Base-by-base conservation (phyloP, 1,140 invertebrate species). In the Thalassaphorura encarpata region DNA sequence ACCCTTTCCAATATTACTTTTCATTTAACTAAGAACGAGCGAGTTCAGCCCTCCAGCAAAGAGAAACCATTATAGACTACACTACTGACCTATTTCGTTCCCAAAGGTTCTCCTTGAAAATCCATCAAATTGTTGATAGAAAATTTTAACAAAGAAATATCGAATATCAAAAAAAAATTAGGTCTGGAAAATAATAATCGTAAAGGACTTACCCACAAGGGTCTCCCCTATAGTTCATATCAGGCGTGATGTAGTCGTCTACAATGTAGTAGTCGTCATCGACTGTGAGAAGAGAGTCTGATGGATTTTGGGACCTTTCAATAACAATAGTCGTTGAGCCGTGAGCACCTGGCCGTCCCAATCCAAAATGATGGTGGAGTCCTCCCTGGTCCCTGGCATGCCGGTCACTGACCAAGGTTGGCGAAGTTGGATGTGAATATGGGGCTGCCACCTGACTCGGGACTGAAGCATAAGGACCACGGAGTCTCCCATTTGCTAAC, bases 161-260 rank as follows among this genome's bases (percentile, higher is more conserved):
- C n/a, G 33, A 36, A 36, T n/a, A 36, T 36, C 33, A 36, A 36
- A 36, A 36, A 11, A n/a, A 11, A 36, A 36, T 11, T 11, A n/a
- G 33, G 11, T 11, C 33, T 36, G 33, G 11, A 11, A 36, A 36
- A 36, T n/a, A n/a, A 36, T 36, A 36, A 36, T 36, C n/a, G n/a
- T n/a, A n/a, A 36, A 36, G n/a, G 8, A 18, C 60, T 62, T 41
- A 62, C 60, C 60, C 60, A 46, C 33, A 62, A 23, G 53, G 43
- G 19, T 60, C 57, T 29, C 47, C 36, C 36, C 57, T 54, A 47
- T 63, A 63, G 54, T 63, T 63, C 61, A 63, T 63, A 29, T 63
- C 57, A 19, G 61, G 57, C 46, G 61, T 57, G 39, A 63, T 63
- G 42, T 60, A 63, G 33, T 63, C 61, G 54, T 63, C 61, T 36